Evolutionary conservation across 2,888 invertebrate genomes (phyloP).

Genomic region (Anthrax anthrax): DNA sequence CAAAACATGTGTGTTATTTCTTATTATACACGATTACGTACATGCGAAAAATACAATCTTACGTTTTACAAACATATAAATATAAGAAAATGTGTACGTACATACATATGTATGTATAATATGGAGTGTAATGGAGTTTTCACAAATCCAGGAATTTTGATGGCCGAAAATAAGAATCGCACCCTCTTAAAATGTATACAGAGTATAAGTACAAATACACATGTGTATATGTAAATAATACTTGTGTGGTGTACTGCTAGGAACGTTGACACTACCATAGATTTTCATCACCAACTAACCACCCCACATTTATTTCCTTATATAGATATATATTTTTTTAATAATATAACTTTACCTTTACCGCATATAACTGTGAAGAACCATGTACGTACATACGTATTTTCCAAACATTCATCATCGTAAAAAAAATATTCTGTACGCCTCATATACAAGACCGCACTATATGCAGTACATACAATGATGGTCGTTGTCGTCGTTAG

Average conservation of each 20-base stretch:
- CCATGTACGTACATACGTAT: conserved; percentile 2
- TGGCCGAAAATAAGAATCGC: conserved; percentile 6
- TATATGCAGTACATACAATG: too few species aligned
- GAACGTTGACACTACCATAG: conserved; percentile 3
- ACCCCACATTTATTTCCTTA: neutral
- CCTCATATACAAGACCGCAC: too few species aligned
- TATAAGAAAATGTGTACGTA: neutral
- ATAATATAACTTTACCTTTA: neutral
- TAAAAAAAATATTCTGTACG: too few species aligned
- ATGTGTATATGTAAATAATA: neutral
- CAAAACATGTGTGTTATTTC: too few species aligned
- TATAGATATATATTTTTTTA: too few species aligned
- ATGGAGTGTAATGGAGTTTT: neutral
- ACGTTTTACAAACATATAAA: neutral
- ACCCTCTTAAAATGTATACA: conserved; percentile 2
- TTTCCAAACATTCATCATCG: conserved; percentile 4
- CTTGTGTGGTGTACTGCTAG: neutral
- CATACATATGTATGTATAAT: too few species aligned
- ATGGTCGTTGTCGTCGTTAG: conserved; percentile 6
- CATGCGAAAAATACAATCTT: too few species aligned
- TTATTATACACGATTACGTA: neutral
- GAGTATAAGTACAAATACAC: neutral
- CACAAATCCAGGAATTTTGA: neutral
- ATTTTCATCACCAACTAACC: neutral
- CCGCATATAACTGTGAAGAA: neutral